phyloP scores from a whole-genome alignment of 2,888 invertebrate species.

The Cloeon dipterum region DNA sequence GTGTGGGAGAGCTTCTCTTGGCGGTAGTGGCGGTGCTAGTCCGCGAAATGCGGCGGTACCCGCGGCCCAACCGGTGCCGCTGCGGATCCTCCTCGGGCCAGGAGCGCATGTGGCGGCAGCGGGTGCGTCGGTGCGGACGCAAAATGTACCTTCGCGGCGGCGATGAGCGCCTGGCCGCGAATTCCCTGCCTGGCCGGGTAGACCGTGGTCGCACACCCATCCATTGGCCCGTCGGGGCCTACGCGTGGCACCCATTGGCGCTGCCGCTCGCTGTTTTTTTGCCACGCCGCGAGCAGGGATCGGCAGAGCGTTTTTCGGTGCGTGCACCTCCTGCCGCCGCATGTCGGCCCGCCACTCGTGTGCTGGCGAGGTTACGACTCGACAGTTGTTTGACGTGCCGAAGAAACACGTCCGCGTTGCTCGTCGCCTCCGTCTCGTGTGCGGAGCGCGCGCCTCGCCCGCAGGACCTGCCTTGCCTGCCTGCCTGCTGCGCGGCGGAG shows the following conservation, averaged over 20 bases:
- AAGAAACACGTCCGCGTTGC: conserved; percentile 2
- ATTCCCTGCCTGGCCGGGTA: conserved; percentile 1
- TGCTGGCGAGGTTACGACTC: conserved; percentile 1
- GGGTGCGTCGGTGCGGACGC: not conserved
- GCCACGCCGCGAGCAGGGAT: not conserved
- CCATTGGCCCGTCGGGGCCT: too few species aligned
- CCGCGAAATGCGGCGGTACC: too few species aligned
- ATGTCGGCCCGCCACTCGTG: not conserved
- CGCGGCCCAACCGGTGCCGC: not conserved
- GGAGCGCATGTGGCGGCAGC: not conserved
- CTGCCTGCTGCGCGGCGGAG: too few species aligned
- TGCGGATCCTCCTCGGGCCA: not conserved
- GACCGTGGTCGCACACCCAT: too few species aligned
- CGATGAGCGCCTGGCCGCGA: not conserved
- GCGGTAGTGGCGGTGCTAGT: too few species aligned
- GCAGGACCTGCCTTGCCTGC: too few species aligned
- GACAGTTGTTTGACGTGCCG: conserved; percentile 1
- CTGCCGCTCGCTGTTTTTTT: not conserved
- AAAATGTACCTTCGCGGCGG: not conserved
- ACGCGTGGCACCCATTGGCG: not conserved
- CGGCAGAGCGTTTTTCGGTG: not conserved
- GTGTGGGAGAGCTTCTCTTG: too few species aligned
- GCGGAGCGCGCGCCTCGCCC: too few species aligned
- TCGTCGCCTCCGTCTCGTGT: too few species aligned
- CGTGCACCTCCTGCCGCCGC: not conserved